phyloP scores from a whole-genome alignment of 2,113 vertebrate genomes.

The Calyptommatus sinebrachiatus region DNA sequence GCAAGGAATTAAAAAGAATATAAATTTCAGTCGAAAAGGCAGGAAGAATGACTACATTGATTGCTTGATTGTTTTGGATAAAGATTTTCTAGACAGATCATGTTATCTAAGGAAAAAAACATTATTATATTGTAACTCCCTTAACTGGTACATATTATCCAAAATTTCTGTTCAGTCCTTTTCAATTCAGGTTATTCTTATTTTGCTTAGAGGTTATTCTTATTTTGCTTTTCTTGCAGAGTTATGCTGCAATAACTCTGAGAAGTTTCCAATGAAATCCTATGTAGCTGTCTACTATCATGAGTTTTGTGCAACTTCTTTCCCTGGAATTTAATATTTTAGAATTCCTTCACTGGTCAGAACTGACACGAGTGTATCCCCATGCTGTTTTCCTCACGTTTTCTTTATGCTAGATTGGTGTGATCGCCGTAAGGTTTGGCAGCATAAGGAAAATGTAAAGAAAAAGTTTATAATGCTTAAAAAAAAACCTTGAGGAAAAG shows the following conservation, averaged over 20 bases:
- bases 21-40: background rate
- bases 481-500: no score
- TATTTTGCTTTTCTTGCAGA: background rate
- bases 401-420: no score
- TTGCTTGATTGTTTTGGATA: background rate
- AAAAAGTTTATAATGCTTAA: no score
- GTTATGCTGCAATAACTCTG: background rate
- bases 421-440: no score
- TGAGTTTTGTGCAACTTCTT: background rate
- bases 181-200: background rate
- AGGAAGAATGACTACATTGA: background rate
- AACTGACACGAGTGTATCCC: background rate
- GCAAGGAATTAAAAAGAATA: background rate
- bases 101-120: background rate
- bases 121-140: background rate
- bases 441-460: no score
- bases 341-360: background rate
- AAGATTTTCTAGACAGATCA: background rate
- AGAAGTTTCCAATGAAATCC: background rate
- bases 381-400: no score
- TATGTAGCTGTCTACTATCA: background rate
- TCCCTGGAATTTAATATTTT: background rate
- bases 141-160: background rate
- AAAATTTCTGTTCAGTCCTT: background rate
- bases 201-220: background rate